Conservation (phyloP, 1,140 invertebrate species). For the Lerema accius region DNA sequence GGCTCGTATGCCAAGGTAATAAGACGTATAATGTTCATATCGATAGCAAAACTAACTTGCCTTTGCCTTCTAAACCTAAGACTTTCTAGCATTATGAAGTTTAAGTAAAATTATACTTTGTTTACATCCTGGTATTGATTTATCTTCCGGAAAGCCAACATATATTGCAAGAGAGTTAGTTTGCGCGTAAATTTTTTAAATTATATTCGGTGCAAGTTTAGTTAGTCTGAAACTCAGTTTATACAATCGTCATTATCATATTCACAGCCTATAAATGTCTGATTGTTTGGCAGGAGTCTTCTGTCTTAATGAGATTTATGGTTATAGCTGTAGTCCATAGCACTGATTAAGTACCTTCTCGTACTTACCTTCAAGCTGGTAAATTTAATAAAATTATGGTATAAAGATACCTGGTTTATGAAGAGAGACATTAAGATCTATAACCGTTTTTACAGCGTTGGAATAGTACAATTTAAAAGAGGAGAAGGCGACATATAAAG, state of each 20-base stretch:
- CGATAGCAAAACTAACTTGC: slow-evolving; percentile 8
- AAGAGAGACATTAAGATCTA: too few species aligned
- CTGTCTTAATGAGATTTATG: background rate
- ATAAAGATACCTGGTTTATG: too few species aligned
- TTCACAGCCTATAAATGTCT: background rate
- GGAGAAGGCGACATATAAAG: too few species aligned
- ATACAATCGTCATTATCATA: too few species aligned
- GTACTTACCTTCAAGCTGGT: too few species aligned
- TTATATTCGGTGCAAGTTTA: too few species aligned
- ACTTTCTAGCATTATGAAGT: background rate
- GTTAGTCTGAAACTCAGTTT: background rate
- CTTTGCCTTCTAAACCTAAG: slow-evolving; percentile 2
- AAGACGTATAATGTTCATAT: slow-evolving; percentile 38
- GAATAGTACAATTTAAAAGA: too few species aligned
- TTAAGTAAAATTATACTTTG: background rate
- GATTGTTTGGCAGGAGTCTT: background rate
- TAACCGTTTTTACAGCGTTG: too few species aligned
- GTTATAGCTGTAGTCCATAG: background rate
- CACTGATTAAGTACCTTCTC: background rate
- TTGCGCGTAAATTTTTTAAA: too few species aligned
- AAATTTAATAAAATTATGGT: too few species aligned
- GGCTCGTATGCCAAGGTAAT: slow-evolving; percentile 47
- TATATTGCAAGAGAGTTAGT: too few species aligned
- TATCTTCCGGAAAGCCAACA: background rate
- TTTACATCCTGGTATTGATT: background rate